Evolutionary conservation across 2,113 vertebrate species (phyloP), one percentile per base, ranked within the genome.

Genomic region (Hydrochoerus hydrochaeris): DNA sequence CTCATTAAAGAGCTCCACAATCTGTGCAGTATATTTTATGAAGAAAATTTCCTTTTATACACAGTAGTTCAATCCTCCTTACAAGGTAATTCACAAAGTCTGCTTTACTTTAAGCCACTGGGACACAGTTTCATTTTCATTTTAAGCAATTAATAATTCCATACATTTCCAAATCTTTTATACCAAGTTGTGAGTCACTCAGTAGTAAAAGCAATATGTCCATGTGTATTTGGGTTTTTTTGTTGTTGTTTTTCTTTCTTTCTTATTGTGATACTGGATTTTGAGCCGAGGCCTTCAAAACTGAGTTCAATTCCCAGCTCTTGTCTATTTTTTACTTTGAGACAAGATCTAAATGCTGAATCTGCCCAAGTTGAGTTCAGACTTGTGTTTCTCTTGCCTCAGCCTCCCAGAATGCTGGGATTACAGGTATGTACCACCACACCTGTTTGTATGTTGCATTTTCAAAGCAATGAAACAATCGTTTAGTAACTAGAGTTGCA

Each of bases 401-500:
- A n/a, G n/a, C n/a, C n/a, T n/a, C n/a, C 46, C 46, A 52, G 28
- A 78, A 52, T 52, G 14, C 30, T 80, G 14, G 3, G 77, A 35
- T 52, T 80, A 20, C 30, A 32, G 30, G 7, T 13, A 35, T 52
- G 77, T 17, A 52, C 71, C 57, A 83, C 14, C 38, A 60, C 10
- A 41, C 54, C 22, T 14, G 35, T 20, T 58, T 20, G 58, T 32
- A 89, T 57, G 49, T 62, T 90, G n/a, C 3, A 58, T 88, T 90
- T 91, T 88, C 71, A 96, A 85, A 83, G 87, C 38, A 95, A 92
- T 84, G 30, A 91, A 94, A 62, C 30, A 52, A 78, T 67, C 69
- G 67, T 94, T 83, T 80, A 65, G 75, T 93, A 88, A 95, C 77
- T 95, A 93, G 65, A 60, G 88, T 32, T 86, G 87, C 92, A 97